A percentile compares a stretch with the other conserved stretches of the same genome.
These are phyloP conservation scores for Drosophila navojoa DNA, from an alignment of 1,140 invertebrate genomes.

Conservation along the genomic window DNA sequence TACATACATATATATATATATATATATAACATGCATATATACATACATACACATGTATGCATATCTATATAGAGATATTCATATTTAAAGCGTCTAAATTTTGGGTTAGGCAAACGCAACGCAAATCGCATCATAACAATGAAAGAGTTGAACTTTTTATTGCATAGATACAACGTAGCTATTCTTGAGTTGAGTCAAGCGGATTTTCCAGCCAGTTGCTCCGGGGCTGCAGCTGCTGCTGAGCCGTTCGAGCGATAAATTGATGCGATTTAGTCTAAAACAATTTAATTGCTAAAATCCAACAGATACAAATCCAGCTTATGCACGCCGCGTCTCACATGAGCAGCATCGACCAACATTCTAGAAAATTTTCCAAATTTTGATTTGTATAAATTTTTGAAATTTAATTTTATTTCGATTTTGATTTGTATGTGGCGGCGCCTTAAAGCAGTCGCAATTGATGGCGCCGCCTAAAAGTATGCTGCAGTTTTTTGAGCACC, in stretches of 20 bases:
- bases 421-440: too few species aligned
- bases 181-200: slow-evolving; percentile 6
- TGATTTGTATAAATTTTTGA: too few species aligned
- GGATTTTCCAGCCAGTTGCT: slow-evolving; percentile 62
- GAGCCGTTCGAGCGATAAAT: slow-evolving; percentile 50
- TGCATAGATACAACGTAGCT: neutral
- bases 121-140: slow-evolving; percentile 7
- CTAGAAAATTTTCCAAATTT: too few species aligned
- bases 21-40: neutral
- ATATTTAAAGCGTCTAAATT: neutral
- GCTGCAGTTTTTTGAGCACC: slow-evolving; percentile 15
- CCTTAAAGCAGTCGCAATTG: neutral
- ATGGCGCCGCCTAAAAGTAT: slow-evolving; percentile 23
- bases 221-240: neutral
- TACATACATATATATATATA: slow-evolving; percentile 7
- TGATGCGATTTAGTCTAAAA: slow-evolving; percentile 39
- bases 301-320: neutral
- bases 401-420: too few species aligned
- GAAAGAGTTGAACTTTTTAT: neutral
- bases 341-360: too few species aligned
- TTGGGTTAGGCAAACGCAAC: neutral
- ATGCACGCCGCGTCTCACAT: neutral
- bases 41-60: neutral
- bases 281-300: slow-evolving; percentile 59
- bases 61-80: neutral